These are phyloP conservation scores for Polyodon spathula DNA, from an alignment of 2,113 vertebrate species.

Conservation along the genomic window DNA sequence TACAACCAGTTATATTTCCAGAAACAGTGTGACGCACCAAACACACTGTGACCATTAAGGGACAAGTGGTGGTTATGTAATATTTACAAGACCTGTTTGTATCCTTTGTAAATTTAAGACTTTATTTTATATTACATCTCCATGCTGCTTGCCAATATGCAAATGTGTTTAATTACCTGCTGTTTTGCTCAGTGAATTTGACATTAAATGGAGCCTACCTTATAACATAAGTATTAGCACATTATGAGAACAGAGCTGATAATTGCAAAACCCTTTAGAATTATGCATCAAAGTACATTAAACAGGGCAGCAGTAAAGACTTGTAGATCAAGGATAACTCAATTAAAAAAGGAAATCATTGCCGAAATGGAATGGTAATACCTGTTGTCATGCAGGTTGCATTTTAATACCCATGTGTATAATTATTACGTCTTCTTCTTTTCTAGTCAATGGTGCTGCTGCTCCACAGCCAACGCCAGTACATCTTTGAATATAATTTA, in stretches of 20 bases:
- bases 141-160: conserved; percentile 28
- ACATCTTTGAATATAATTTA: conserved; percentile 91
- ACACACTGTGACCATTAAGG: no score
- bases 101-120: no score
- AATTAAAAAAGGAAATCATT: conserved; percentile 52
- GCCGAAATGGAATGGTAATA: conserved; percentile 47
- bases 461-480: conserved; percentile 94
- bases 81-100: no score
- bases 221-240: conserved; percentile 47
- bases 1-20: no score
- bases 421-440: conserved; percentile 38
- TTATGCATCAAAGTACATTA: conserved; percentile 60
- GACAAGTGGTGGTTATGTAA: no score
- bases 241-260: conserved; percentile 54
- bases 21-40: no score
- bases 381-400: conserved; percentile 29
- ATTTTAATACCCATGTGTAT: conserved; percentile 29
- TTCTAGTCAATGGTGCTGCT: conserved; percentile 91
- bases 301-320: conserved; percentile 56
- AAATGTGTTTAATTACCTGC: conserved; percentile 58
- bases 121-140: conserved; percentile 12
- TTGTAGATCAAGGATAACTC: conserved; percentile 59
- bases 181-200: conserved; percentile 50
- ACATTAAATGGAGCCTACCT: conserved; percentile 46
- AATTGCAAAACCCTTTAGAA: conserved; percentile 56